A percentile compares a stretch with the other conserved stretches of the same genome.
Evolutionary conservation across 2,888 invertebrate genomes (phyloP).

Genomic region (Diplolepis rosae): DNA sequence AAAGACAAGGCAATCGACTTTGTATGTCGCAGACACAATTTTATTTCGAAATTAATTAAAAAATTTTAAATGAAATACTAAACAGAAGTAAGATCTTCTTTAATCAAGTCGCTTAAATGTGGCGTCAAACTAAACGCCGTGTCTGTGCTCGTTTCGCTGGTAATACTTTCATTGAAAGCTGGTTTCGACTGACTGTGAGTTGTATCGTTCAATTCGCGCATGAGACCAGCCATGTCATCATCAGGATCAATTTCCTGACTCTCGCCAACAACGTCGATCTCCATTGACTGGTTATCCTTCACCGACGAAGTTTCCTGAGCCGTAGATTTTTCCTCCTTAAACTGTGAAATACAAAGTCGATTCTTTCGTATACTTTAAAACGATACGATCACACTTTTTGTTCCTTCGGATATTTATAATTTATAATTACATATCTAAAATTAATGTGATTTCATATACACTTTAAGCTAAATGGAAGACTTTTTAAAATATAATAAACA

Average conservation of each 20-base stretch:
- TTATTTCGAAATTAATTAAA: too few species aligned
- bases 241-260: constrained; percentile 69
- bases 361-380: not conserved
- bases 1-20: not conserved
- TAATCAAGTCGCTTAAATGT: constrained; percentile 65
- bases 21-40: not conserved
- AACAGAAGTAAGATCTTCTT: constrained; percentile 63
- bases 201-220: constrained; percentile 71
- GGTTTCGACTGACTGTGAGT: constrained; percentile 60
- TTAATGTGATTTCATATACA: too few species aligned
- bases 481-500: too few species aligned
- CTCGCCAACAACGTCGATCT: constrained; percentile 62
- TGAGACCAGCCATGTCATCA: constrained; percentile 71
- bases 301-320: constrained; percentile 37
- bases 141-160: constrained; percentile 71
- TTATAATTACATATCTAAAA: too few species aligned
- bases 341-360: constrained; percentile 50
- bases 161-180: constrained; percentile 66
- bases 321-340: constrained; percentile 59
- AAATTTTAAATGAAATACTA: constrained; percentile 35
- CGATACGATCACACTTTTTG: too few species aligned
- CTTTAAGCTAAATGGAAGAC: too few species aligned
- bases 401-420: too few species aligned
- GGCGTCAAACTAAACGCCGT: constrained; percentile 71
- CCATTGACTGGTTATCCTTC: constrained; percentile 48